Evolutionary conservation across 1,140 invertebrate species (phyloP), one percentile per base, ranked within the genome.

Genomic region (Drosophila subpulchrella): DNA sequence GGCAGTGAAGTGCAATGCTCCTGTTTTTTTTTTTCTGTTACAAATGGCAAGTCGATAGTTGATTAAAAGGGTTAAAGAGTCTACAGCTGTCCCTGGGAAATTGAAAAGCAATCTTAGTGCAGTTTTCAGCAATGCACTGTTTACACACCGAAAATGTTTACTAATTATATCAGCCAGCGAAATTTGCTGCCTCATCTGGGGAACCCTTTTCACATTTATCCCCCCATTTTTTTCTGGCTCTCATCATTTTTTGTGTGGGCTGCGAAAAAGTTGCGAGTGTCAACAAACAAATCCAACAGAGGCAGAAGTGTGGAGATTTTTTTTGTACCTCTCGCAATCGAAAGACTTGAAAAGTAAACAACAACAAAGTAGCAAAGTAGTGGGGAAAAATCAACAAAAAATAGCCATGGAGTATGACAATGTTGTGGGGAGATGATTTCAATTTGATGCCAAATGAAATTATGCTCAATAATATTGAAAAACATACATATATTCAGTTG

Each of bases 131-230:
- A 48, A 3, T 10, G 24, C 13, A 20, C 6, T 47, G 42, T 59
- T 59, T 32, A 51, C 17, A 15, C 42, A 11, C 7, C 10, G 17
- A 15, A 50, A 60, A 50, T 61, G 46, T 67, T 67, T 63, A 65
- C 65, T 20, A 63, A 67, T 63, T 51, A 36, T 36, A 55, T 39
- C 36, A 57, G 11, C 6, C 17, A 15, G 13, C 39, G 4, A 5
- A 65, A 68, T 30, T 66, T 70, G 67, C 67, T 70, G 67, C 15
- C 65, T 71, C 67, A 71, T 71, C 32, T 36, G 65, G 41, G 42
- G 41, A 44, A 30, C 10, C 27, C 55, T 60, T 32, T 32, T 27
- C 17, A 4, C 44, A 56, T 51, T 50, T 51, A 17, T n/a, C 32
- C 24, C 24, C 46, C 13, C 13, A 20, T 47, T 58, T 17, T 57